phyloP scores from a whole-genome alignment of 2,888 invertebrate genomes.

The Diarsia mendica region DNA sequence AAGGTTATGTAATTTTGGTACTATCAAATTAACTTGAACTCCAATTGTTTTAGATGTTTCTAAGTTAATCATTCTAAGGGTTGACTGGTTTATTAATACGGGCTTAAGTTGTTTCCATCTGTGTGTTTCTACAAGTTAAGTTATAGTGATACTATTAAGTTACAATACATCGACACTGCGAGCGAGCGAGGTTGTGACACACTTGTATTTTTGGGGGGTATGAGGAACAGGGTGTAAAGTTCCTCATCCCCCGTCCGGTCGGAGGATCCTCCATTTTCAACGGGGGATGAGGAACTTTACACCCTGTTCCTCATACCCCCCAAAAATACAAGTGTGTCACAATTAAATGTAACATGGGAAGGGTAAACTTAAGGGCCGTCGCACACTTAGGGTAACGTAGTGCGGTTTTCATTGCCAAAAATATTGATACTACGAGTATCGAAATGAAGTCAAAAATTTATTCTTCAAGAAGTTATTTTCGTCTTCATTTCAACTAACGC shows the following conservation, averaged over 20 bases:
- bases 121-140: constrained; percentile 10
- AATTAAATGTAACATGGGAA: too few relatives aligned
- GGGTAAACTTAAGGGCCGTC: not conserved
- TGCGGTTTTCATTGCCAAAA: not conserved
- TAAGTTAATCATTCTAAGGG: not conserved
- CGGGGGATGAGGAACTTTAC: too few relatives aligned
- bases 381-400: not conserved
- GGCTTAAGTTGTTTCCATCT: constrained; percentile 1
- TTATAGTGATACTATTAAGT: constrained; percentile 26
- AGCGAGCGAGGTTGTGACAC: constrained; percentile 44
- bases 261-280: too few relatives aligned
- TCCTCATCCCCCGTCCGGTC: too few relatives aligned
- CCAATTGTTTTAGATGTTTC: not conserved
- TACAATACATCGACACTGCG: constrained; percentile 56
- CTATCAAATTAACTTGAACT: not conserved
- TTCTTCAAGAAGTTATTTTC: too few relatives aligned
- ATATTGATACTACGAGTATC: not conserved
- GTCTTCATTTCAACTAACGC: not conserved
- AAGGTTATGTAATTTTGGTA: too few relatives aligned
- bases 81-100: constrained; percentile 19
- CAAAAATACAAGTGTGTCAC: too few relatives aligned
- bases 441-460: not conserved
- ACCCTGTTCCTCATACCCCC: too few relatives aligned
- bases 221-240: too few relatives aligned
- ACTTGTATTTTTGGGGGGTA: too few relatives aligned